Base-by-base conservation (phyloP, 2,113 vertebrate genomes). In the Crotalus tigris region DNA sequence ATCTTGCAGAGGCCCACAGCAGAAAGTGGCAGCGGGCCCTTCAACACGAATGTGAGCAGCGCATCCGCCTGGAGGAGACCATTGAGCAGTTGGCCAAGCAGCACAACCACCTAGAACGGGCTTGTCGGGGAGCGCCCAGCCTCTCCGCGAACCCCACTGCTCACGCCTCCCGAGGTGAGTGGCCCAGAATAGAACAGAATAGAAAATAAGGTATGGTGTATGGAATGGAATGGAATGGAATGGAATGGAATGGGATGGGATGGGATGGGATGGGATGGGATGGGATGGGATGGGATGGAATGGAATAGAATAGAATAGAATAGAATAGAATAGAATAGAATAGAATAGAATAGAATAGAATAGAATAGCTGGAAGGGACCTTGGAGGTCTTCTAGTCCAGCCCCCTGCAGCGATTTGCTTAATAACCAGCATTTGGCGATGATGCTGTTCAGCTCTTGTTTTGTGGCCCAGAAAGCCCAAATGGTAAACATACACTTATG, bases 71-170 rank as follows among this genome's bases (percentile, higher is more conserved):
- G 96, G 99, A 99, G 96, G 99, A 99, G 96, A 99, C 99, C 95
- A 99, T 99, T 15, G 99, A 99, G 97, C 99, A 99, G 97, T 86
- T 99, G 95, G 99, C 99, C 96, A 99, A 99, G 95, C 99, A 99
- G 97, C 99, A 99, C 97, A 99, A 99, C 98, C 99, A 98, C 97
- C 98, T 99, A 95, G 99, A 99, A 96, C 97, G 98, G 3, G 99
- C 99, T 97, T 99, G 99, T 97, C 98, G 98, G 5, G 98, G 98
- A 26, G 98, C 98, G 0, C 98, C 99, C 0, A 96, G 98, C n/a
- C 98, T 98, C 53, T 85, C 98, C 33, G 0, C 94, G 21, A 97
- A 95, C 96, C 90, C 96, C 49, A 94, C 89, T 85, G 87, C 97
- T 93, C 97, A 96, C 97, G 92, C 96, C 23, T 93, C 97, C 90